Evolutionary conservation across 2,797 vertebrate genomes (phyloP), one percentile per base, ranked within the genome.

Genomic region (Serranus cabrilla): DNA sequence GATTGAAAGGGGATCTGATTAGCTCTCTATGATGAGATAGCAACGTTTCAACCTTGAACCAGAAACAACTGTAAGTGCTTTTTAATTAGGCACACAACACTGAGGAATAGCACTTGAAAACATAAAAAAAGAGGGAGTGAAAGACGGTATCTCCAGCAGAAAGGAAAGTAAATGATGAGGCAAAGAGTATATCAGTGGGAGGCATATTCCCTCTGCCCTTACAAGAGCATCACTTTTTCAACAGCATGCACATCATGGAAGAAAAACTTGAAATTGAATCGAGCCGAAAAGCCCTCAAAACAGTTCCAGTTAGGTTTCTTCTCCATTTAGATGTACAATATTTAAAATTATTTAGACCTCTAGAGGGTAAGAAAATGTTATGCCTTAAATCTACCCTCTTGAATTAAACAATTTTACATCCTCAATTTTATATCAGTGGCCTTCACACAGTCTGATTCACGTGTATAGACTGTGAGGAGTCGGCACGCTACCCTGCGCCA

Each of bases 1-100:
- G 92, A 93, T 85, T 92, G 89, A 90, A 91, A 90, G 58, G 81
- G 70, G 87, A 90, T 91, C 90, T 90, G 89, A 94, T 93, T 88
- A 91, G 82, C 86, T 78, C 47, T 45, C 68, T 46, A 59, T 76
- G 84, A 87, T 75, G 78, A 87, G 85, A 86, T 60, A 69, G 89
- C 85, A 83, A 71, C 63, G 69, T 83, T 87, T 90, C 88, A 88
- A 88, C 88, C 87, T 86, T 89, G 74, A 91, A 90, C 84, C 85
- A 87, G 82, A 89, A 91, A 87, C 86, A 87, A 86, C 74, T 76
- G 80, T 71, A 89, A 92, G 90, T 90, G 89, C 84, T 89, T 89
- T 91, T 91, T 91, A 92, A 92, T 92, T 89, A 91, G 83, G 74
- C 82, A 72, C 80, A 81, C 87, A 78, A 87, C 83, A 72, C 88